Base-by-base conservation (phyloP, 2,113 vertebrate genomes). In the Sphaerodactylus townsendi region DNA sequence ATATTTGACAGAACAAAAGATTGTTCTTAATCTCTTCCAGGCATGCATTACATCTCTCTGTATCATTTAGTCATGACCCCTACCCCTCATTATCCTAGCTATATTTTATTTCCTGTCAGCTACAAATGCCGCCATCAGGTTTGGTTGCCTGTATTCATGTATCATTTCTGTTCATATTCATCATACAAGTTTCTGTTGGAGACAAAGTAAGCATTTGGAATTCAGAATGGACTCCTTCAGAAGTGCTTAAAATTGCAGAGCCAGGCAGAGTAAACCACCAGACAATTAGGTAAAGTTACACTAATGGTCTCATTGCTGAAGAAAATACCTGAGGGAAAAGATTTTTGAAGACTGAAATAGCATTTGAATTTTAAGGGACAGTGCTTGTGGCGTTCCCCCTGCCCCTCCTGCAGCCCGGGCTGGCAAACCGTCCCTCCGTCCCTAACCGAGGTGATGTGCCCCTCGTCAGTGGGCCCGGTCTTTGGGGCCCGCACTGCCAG, bases 21-120 rank as follows among this genome's bases (percentile, higher is more conserved):
- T 68, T 71, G 83, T 83, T 77, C 79, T 76, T 44, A 86, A 74
- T 70, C 19, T 74, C 28, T 81, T 87, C 56, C 56, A 68, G 21
- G 65, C 10, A 62, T 23, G 37, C 44, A 65, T 78, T 9, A 65
- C 39, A 25, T 62, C 28, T n/a, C 28, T 41, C 28, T 65, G 68
- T n/a, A 68, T 33, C 48, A 35, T 68, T 33, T 79, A n/a, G 56
- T 64, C 14, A n/a, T 21, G 28, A 65, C 28, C 13, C n/a, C 19
- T 39, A 79, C 44, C 64, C 1, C 41, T 21, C 15, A n/a, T n/a
- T 48, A 81, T 72, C 13, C 13, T 79, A 50, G 70, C 46, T 82
- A 39, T 81, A 28, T 83, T 9, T 72, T 74, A 62, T 39, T 37
- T 33, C 41, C n/a, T 25, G 66, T 65, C 25, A 10, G 33, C 15